A percentile compares a stretch with the other conserved stretches of the same genome.
Evolutionary conservation across 2,797 vertebrate species (phyloP).

Genomic region (Lagocephalus sceleratus): DNA sequence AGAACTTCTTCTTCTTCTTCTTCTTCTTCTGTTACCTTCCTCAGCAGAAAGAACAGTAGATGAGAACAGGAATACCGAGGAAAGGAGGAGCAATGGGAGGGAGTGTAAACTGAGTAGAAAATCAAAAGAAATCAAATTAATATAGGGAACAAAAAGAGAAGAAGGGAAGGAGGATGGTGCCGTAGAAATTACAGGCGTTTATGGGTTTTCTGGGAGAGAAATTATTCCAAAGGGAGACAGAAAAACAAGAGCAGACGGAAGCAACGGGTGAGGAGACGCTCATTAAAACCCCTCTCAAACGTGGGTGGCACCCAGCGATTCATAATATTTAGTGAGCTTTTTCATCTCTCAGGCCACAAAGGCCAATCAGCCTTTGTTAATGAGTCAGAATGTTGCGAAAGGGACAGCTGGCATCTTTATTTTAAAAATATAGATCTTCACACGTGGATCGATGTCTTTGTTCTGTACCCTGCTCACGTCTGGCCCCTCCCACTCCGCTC

Average conservation of each 20-base stretch:
- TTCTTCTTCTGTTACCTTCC: slow-evolving; percentile 29
- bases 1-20: slow-evolving; percentile 36
- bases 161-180: slow-evolving; percentile 7
- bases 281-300: not conserved
- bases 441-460: no score
- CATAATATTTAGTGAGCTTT: no score
- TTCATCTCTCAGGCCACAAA: no score
- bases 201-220: slow-evolving; percentile 46
- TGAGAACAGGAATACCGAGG: slow-evolving; percentile 15
- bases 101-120: slow-evolving; percentile 35
- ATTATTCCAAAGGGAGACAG: slow-evolving; percentile 39
- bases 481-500: no score
- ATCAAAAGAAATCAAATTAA: slow-evolving; percentile 47
- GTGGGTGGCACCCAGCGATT: not conserved
- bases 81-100: slow-evolving; percentile 7
- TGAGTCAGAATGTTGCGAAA: no score
- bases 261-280: slow-evolving; percentile 5
- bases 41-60: slow-evolving; percentile 30
- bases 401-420: no score
- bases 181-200: slow-evolving; percentile 59
- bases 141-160: slow-evolving; percentile 19
- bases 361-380: no score
- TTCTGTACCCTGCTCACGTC: no score
- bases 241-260: slow-evolving; percentile 9
- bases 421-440: no score